phyloP scores from a whole-genome alignment of 2,888 invertebrate species.

The Anthrax anthrax region DNA sequence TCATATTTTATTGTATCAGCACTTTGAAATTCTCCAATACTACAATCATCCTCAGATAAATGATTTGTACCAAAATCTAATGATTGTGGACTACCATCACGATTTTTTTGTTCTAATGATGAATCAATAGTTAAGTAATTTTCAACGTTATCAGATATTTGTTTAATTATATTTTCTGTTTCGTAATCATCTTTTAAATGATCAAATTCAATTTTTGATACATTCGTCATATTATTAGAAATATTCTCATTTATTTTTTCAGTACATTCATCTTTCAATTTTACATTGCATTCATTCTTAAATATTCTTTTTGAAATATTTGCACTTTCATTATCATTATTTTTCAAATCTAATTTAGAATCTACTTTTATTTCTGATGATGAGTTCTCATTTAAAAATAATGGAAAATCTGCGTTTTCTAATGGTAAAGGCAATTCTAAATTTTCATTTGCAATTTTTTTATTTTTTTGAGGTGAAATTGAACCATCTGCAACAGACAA shows the following conservation, averaged over 20 bases:
- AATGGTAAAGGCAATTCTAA: conserved; percentile 5
- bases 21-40: conserved; percentile 11
- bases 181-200: neutral
- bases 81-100: conserved; percentile 11
- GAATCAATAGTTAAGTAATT: neutral
- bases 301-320: neutral
- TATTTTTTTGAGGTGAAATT: neutral
- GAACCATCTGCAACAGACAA: neutral
- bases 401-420: neutral
- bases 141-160: neutral
- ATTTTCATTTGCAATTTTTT: neutral
- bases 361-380: neutral
- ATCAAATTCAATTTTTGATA: neutral
- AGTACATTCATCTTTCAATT: neutral
- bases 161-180: neutral
- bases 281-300: neutral
- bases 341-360: neutral
- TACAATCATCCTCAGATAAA: conserved; percentile 5
- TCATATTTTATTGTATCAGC: conserved; percentile 15
- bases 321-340: neutral
- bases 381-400: neutral
- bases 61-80: conserved; percentile 9
- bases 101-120: neutral
- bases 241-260: neutral
- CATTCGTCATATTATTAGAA: neutral